Percentiles rank a stretch among this genome's conserved stretches.
phyloP scores from a whole-genome alignment of 2,113 vertebrate species.

The Alexandromys fortis region DNA sequence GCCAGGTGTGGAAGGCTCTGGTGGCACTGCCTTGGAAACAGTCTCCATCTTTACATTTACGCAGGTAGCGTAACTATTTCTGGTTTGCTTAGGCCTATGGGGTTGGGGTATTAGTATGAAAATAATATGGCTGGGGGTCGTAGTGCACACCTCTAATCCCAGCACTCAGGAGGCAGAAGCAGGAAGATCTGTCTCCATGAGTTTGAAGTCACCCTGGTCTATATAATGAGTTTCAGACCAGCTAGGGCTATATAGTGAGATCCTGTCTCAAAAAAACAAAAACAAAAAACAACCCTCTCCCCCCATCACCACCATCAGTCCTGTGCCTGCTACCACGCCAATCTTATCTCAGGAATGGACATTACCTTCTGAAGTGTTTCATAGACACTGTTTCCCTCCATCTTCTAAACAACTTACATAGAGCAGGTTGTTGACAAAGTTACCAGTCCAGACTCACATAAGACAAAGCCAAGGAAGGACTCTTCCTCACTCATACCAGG shows the following conservation, averaged over 20 bases:
- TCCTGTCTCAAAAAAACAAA: background rate
- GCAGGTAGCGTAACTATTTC: background rate
- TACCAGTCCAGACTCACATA: background rate
- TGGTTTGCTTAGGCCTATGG: background rate
- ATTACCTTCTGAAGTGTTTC: constrained; percentile 5
- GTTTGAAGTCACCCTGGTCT: background rate
- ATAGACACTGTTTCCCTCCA: constrained; percentile 8
- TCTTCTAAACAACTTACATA: background rate
- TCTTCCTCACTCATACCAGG: background rate
- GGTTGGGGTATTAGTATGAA: background rate
- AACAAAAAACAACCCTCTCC: background rate
- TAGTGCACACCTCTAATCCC: background rate
- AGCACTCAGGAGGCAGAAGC: background rate
- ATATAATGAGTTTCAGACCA: background rate
- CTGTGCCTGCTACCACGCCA: background rate
- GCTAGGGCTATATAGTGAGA: background rate
- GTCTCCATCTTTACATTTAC: background rate
- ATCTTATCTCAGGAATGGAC: background rate
- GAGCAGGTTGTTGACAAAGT: background rate
- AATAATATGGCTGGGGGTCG: background rate
- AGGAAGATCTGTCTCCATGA: background rate
- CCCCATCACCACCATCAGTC: background rate
- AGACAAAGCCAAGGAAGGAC: background rate
- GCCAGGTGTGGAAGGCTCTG: background rate
- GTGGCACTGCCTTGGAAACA: background rate